Evolutionary conservation across 2,888 invertebrate species (phyloP).

Genomic region (Rotaria socialis): DNA sequence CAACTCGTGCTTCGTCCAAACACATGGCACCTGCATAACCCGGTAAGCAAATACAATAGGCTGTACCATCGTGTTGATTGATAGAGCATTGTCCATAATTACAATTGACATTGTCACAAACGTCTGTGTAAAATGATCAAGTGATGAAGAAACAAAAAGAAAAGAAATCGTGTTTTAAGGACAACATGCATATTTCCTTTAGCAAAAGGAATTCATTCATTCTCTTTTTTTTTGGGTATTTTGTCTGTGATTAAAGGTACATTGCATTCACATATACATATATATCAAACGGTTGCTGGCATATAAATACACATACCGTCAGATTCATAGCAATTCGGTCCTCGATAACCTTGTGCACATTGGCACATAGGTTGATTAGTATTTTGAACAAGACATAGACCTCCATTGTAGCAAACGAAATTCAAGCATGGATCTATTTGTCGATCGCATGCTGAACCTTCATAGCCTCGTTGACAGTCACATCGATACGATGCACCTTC

Average conservation of each 20-base stretch:
- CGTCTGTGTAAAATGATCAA: neutral
- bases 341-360: constrained; percentile 14
- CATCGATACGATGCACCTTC: constrained; percentile 16
- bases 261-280: neutral
- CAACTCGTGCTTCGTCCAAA: neutral
- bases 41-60: constrained; percentile 12
- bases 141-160: neutral
- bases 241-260: neutral
- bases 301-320: neutral
- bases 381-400: neutral
- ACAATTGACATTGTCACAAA: constrained; percentile 21
- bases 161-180: neutral
- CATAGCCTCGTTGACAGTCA: constrained; percentile 20
- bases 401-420: constrained; percentile 12
- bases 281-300: too few species aligned
- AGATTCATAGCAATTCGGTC: constrained; percentile 9
- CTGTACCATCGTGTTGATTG: neutral
- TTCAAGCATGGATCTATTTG: constrained; percentile 25
- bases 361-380: constrained; percentile 21
- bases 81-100: constrained; percentile 1
- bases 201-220: too few species aligned
- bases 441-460: neutral
- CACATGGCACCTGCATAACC: constrained; percentile 8
- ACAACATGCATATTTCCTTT: neutral
- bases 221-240: neutral